Evolutionary conservation across 2,113 vertebrate species (phyloP), one percentile per base, ranked within the genome.

Genomic region (Bufo bufo): DNA sequence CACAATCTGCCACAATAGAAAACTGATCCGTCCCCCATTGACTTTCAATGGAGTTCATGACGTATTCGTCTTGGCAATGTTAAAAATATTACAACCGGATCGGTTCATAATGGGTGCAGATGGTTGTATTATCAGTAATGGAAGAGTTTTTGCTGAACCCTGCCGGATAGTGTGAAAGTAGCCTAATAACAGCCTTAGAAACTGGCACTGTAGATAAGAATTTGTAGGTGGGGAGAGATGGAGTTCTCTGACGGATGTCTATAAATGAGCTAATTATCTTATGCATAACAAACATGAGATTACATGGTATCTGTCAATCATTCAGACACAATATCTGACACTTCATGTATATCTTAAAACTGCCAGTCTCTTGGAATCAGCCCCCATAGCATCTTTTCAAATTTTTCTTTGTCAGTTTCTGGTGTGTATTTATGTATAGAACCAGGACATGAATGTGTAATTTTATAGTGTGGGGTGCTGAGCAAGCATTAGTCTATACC

Each of bases 221-320:
- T 54, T 78, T n/a, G 50, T 19, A 75, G 72, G 72, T 20, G 17
- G 16, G 47, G 17, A 75, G 47, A 20, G 69, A 75, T 58, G 17
- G 54, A 16, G 78, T 45, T 58, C 56, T 61, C 56, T 45, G 23
- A 23, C 16, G 45, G 61, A 80, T 81, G 47, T 80, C 14, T 17
- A 20, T 77, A 63, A 86, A 79, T 78, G 10, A 63, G 43, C 85
- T 63, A 86, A 79, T 79, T 86, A 59, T 50, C n/a, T 12, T 66
- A 50, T 45, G n/a, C 71, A 63, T 77, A 74, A 77, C 71, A 66
- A 45, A 59, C 54, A 4, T 80, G 47, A 49, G 23, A 47, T 85
- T 75, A 61, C 72, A 77, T 59, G 52, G 84, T 61, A 16, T 20
- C 75, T 86, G 75, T 79, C 85, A 86, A 69, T 86, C 75, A 79